Percentiles rank a stretch among this genome's conserved stretches.
phyloP scores from a whole-genome alignment of 2,888 invertebrate species.

The Oithona nana region DNA sequence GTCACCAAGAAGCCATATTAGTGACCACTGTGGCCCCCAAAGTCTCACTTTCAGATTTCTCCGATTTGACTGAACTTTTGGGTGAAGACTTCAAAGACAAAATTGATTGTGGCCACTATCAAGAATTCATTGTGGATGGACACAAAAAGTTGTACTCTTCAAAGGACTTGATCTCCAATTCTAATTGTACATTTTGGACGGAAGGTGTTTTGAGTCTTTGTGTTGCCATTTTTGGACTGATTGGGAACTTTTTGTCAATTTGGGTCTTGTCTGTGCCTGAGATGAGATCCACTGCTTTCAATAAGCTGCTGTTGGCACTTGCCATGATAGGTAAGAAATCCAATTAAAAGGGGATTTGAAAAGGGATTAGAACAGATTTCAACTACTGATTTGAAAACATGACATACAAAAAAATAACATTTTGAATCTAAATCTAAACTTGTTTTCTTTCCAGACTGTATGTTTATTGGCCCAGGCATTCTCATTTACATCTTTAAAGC shows the following conservation, averaged over 20 bases:
- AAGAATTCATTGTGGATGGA: too few species aligned
- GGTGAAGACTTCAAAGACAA: background rate
- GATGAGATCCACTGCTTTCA: conserved; percentile 10
- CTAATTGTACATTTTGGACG: conserved; percentile 12
- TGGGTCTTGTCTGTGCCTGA: conserved; percentile 13
- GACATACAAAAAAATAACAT: too few species aligned
- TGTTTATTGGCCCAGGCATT: conserved; percentile 4
- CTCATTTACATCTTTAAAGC: conserved; percentile 11
- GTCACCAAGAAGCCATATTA: background rate
- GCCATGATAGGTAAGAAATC: too few species aligned
- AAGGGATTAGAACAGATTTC: too few species aligned
- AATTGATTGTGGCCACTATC: conserved; percentile 8
- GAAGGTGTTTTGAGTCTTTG: conserved; percentile 6
- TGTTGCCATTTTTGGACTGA: conserved; percentile 12
- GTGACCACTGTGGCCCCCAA: background rate
- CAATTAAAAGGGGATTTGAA: too few species aligned
- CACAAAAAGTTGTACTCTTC: background rate
- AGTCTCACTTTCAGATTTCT: too few species aligned
- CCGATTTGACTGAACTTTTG: too few species aligned
- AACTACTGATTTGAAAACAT: too few species aligned
- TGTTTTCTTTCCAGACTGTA: too few species aligned
- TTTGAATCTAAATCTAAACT: too few species aligned
- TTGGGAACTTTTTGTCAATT: conserved; percentile 12
- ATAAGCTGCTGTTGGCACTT: conserved; percentile 7
- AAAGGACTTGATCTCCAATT: background rate